Evolutionary conservation across 2,797 vertebrate genomes (phyloP).

Genomic region (Echiichthys vipera): DNA sequence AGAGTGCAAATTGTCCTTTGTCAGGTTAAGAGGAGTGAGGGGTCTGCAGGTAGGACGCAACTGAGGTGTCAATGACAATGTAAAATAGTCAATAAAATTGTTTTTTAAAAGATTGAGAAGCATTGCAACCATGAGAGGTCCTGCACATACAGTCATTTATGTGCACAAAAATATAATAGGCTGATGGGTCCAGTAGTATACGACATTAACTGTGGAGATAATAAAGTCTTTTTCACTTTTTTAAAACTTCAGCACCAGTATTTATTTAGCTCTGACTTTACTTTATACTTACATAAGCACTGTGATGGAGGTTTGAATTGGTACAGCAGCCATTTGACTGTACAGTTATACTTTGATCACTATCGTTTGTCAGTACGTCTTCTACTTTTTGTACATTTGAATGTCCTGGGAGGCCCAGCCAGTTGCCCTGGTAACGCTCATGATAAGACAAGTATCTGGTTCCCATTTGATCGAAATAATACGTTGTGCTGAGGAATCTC

Average conservation of each 20-base stretch:
- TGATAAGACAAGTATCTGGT: conserved; percentile 51
- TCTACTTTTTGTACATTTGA: not conserved
- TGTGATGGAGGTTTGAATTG: not conserved
- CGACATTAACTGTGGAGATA: no score
- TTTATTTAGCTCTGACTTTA: not conserved
- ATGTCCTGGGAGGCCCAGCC: not conserved
- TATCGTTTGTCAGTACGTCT: not conserved
- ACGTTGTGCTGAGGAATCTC: conserved; percentile 57
- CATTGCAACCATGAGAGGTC: no score
- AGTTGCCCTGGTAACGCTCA: conserved; percentile 26
- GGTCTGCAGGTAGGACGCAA: no score
- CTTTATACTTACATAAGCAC: not conserved
- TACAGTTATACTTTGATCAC: not conserved
- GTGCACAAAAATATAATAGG: no score
- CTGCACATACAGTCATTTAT: no score
- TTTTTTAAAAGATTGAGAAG: no score
- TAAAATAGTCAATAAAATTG: no score
- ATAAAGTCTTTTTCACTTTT: no score
- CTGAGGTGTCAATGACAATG: no score
- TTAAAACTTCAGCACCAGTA: not conserved
- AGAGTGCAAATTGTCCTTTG: no score
- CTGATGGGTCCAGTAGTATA: no score
- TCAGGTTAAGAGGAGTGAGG: no score
- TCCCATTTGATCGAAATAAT: conserved; percentile 54
- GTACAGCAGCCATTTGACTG: not conserved